These are phyloP conservation scores for Melieria omissa DNA, from an alignment of 2,888 invertebrate species.

Conservation along the genomic window DNA sequence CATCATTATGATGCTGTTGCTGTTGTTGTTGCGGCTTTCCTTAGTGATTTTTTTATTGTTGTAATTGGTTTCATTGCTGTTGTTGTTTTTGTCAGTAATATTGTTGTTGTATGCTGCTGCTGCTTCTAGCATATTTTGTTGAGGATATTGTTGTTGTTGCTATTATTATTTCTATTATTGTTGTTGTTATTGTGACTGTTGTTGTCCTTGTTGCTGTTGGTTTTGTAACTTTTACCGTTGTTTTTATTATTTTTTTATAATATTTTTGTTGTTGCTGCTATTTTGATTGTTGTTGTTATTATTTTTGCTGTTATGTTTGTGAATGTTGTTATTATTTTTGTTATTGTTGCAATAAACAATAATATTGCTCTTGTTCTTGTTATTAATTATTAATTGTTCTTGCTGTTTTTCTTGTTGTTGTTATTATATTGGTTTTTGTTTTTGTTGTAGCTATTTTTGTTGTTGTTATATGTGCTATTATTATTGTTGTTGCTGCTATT, in stretches of 20 bases:
- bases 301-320: constrained; percentile 9
- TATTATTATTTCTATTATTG: background rate
- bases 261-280: constrained; percentile 19
- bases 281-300: constrained; percentile 4
- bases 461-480: too few species aligned
- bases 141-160: constrained; percentile 10
- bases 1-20: constrained; percentile 5
- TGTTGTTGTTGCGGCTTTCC: background rate
- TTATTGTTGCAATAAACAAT: background rate
- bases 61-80: background rate
- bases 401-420: background rate
- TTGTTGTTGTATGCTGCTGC: constrained; percentile 18
- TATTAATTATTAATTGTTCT: background rate
- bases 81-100: constrained; percentile 21
- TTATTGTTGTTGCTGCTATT: too few species aligned
- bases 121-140: constrained; percentile 7
- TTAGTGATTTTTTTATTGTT: background rate
- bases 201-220: constrained; percentile 17
- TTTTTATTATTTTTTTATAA: constrained; percentile 16
- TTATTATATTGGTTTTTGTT: constrained; percentile 5
- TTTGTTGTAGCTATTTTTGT: background rate
- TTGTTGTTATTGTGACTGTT: constrained; percentile 19
- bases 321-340: constrained; percentile 6
- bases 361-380: background rate
- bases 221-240: background rate